Evolutionary conservation across 2,888 invertebrate genomes (phyloP), one percentile per base, ranked within the genome.

Genomic region (Homarus gammarus): DNA sequence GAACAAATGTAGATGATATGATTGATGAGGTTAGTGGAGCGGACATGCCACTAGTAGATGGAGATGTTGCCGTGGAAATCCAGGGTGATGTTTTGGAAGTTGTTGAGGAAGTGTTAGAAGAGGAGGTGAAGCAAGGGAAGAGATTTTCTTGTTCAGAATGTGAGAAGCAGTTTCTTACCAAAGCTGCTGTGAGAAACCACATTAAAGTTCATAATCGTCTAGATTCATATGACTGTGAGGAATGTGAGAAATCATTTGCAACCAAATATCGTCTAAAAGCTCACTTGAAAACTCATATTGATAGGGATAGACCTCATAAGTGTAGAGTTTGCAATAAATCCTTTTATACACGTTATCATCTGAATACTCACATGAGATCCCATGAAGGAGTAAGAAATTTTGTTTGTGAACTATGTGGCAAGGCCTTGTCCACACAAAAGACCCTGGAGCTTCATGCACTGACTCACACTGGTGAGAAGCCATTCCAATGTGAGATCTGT

Each of bases 401-500:
- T 84, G 84, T 90, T 2, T 92, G 92, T 77, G 88, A 88, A 31
- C 44, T 92, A 18, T 92, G 92, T 90, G 90, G 88, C 12, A 92
- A 92, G 82, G 79, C 89, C 27, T 87, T 92, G 75, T 84, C 88
- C 31, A 90, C 97, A 0, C 95, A 96, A 70, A 96, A 96, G 0
- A 97, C 97, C 93, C 96, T 97, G 0, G 94, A 96, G 18, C 97
- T 97, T 93, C 97, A 97, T 92, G 96, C 96, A 93, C 94, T 97
- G 44, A 96, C 96, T 2, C 97, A 97, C 92, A 97, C 97, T 0
- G 97, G 93, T 0, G 93, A 93, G 86, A 93, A 93, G 72, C 93
- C 93, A 12, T 93, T 93, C 93, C 95, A 96, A 92, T 97, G 97
- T 93, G 96, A 97, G 92, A 94, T 96, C 81, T 97, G 97, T 93